phyloP scores from a whole-genome alignment of 2,797 vertebrate genomes.

The Xerus rutilus region DNA sequence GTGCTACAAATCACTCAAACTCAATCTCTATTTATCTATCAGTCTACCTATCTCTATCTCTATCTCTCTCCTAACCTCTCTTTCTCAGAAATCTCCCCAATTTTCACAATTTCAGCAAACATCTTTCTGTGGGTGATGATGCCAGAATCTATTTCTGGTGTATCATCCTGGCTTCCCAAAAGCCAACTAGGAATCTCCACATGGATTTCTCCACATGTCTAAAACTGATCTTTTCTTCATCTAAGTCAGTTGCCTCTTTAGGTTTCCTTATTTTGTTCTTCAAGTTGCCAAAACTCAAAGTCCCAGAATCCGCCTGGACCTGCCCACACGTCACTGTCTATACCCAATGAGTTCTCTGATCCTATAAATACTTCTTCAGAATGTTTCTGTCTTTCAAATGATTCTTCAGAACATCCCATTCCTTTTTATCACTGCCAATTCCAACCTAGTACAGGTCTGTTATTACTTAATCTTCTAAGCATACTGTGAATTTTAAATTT shows the following conservation, averaged over 20 bases:
- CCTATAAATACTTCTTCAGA: constrained; percentile 63
- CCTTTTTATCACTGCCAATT: constrained; percentile 57
- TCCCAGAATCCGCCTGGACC: neutral
- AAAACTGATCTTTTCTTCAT: constrained; percentile 25
- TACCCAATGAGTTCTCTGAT: neutral
- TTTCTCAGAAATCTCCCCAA: neutral
- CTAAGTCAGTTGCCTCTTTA: constrained; percentile 34
- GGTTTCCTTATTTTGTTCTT: constrained; percentile 32
- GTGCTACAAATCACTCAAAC: neutral
- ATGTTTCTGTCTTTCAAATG: constrained; percentile 15
- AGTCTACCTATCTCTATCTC: neutral
- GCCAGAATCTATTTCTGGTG: neutral
- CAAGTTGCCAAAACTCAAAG: neutral
- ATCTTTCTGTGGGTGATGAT: neutral
- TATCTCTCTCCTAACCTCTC: too few species aligned
- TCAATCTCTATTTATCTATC: too few species aligned
- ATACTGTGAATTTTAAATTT: constrained; percentile 13
- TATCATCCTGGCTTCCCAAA: neutral
- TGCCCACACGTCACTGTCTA: neutral
- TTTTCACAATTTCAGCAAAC: neutral
- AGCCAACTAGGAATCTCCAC: neutral
- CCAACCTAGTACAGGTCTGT: neutral
- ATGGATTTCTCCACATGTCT: neutral
- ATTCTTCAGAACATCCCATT: constrained; percentile 67
- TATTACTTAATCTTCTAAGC: constrained; percentile 57